Percentiles rank a stretch among this genome's conserved stretches.
Evolutionary conservation across 2,888 invertebrate species (phyloP).

Genomic region (Athrips mouffetella): DNA sequence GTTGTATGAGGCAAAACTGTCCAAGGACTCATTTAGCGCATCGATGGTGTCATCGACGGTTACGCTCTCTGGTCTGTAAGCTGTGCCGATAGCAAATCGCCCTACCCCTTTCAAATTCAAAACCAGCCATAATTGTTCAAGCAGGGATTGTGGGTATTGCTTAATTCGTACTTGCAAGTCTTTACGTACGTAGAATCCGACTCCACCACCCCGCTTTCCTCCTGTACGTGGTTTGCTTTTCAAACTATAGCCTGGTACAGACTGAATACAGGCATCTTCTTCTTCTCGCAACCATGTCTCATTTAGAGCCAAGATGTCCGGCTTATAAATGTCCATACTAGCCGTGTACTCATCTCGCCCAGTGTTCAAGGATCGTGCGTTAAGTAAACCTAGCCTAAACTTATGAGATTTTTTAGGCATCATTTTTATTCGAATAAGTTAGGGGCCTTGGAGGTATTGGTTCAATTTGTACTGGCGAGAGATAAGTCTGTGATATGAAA

Average conservation of each 20-base stretch:
- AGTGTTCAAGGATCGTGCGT: conserved; percentile 12
- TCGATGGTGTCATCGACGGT: conserved; percentile 14
- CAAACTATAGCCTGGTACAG: conserved; percentile 12
- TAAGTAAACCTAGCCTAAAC: conserved; percentile 10
- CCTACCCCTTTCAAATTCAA: conserved; percentile 1
- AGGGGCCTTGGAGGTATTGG: no score
- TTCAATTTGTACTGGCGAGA: no score
- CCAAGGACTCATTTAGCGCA: conserved; percentile 19
- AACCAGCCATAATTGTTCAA: conserved; percentile 21
- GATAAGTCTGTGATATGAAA: no score
- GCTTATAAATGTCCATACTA: conserved; percentile 1
- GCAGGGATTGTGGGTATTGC: conserved; percentile 8
- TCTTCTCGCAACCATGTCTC: conserved; percentile 14
- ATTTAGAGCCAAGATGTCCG: conserved; percentile 17
- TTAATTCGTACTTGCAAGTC: conserved; percentile 3
- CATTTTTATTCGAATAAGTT: no score
- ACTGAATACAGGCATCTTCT: conserved; percentile 3
- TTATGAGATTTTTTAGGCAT: background rate
- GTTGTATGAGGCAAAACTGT: conserved; percentile 3
- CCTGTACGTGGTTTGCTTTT: conserved; percentile 5
- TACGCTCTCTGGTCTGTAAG: conserved; percentile 18
- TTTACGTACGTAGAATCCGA: conserved; percentile 12
- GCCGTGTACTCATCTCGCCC: conserved; percentile 5
- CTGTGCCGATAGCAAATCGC: conserved; percentile 16
- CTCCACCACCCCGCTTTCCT: conserved; percentile 9